Conservation (phyloP, 1,140 invertebrate genomes). For the Diachasma alloeum region DNA sequence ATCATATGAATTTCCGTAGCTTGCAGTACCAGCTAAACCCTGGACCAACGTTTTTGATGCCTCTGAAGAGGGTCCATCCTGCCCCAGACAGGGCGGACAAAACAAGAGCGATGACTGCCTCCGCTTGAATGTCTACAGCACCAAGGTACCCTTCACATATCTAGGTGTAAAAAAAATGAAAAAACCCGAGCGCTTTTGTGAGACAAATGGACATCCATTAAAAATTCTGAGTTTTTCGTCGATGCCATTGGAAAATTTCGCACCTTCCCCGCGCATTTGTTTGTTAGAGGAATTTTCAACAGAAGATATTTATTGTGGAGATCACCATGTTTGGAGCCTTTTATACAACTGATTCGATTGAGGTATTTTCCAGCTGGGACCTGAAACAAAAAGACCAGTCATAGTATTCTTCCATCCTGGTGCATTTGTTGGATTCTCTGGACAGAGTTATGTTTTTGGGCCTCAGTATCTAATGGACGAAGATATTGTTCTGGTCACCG, state of each 20-base stretch:
- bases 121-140: conserved; percentile 82
- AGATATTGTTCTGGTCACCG: conserved; percentile 72
- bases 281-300: too few relatives aligned
- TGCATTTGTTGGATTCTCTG: conserved; percentile 64
- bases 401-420: conserved; percentile 69
- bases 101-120: conserved; percentile 75
- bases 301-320: too few relatives aligned
- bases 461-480: conserved; percentile 71
- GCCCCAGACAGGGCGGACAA: conserved; percentile 29
- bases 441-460: conserved; percentile 63
- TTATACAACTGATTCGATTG: too few relatives aligned
- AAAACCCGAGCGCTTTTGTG: too few relatives aligned
- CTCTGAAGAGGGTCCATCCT: conserved; percentile 42
- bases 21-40: conserved; percentile 24
- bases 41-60: conserved; percentile 36
- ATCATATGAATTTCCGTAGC: conserved; percentile 14
- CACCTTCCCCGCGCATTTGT: too few relatives aligned
- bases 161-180: too few relatives aligned
- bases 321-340: too few relatives aligned
- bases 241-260: too few relatives aligned
- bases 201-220: too few relatives aligned
- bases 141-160: conserved; percentile 48
- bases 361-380: not conserved
- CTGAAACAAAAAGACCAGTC: conserved; percentile 57
- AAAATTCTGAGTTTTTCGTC: too few relatives aligned